phyloP scores from a whole-genome alignment of 2,113 vertebrate genomes.

The Chauna torquata region DNA sequence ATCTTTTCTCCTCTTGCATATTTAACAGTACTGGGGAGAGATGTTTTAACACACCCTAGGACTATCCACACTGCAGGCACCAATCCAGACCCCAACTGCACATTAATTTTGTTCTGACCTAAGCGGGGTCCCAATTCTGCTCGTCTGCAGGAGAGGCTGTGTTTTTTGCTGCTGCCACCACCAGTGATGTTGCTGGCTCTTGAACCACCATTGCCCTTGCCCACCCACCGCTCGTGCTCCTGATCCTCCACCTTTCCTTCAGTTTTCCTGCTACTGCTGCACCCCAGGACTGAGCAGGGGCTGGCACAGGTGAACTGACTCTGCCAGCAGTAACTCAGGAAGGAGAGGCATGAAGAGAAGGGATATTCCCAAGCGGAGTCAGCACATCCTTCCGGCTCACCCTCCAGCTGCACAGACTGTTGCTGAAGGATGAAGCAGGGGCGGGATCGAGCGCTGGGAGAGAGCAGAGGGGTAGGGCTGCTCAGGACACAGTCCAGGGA shows the following conservation, averaged over 20 bases:
- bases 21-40: neutral
- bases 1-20: neutral
- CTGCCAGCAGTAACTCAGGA: neutral
- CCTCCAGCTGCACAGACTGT: neutral
- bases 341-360: neutral
- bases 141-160: neutral
- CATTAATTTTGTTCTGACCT: neutral
- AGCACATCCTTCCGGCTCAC: neutral
- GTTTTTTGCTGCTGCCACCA: neutral
- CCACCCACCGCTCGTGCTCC: neutral
- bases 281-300: neutral
- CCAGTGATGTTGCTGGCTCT: neutral
- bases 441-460: neutral
- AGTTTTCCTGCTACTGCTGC: rapidly evolving
- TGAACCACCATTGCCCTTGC: neutral
- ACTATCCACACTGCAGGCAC: neutral
- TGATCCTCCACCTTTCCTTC: neutral
- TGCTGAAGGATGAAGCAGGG: neutral
- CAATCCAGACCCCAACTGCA: neutral
- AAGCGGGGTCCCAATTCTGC: neutral
- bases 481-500: neutral
- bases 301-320: neutral
- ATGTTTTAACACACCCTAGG: neutral
- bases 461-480: neutral
- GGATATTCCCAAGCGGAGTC: neutral